Evolutionary conservation across 2,797 vertebrate species (phyloP), one percentile per base, ranked within the genome.

Genomic region (Hoplostethus atlanticus): DNA sequence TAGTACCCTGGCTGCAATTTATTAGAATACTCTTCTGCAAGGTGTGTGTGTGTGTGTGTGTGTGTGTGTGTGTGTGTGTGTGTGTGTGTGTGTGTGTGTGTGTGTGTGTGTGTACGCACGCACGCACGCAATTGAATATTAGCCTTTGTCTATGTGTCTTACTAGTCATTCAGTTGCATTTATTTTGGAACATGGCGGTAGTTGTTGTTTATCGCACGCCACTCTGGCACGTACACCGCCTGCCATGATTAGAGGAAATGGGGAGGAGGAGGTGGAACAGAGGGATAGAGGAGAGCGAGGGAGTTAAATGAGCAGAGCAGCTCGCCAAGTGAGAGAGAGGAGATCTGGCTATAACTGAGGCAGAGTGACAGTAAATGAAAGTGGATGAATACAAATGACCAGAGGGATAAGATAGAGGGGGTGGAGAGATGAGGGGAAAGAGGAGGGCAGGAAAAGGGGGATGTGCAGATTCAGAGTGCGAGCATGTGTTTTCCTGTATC

Each of bases 311-410:
- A 82, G 76, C 13, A 4, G 67, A 77, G 76, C 71, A 71, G 77
- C 72, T 76, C 77, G 84, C 84, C 79, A 90, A 86, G 79, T 7
- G 10, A 74, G 76, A 83, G 73, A 76, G 77, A 21, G 21, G 21
- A 21, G 73, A 86, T 84, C 78, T 77, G 80, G 67, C 68, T 87
- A 79, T 73, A 84, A 83, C 80, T 63, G 81, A 87, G 67, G 64
- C 72, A 31, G 71, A 73, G 75, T 88, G 86, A 91, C 85, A 86
- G 81, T 85, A 91, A 91, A 93, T 85, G 84, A 84, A 87, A 86
- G 87, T 81, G 71, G 75, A 89, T 89, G 89, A 91, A 91, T 92
- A 92, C 79, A 90, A 91, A 92, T 88, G 86, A 87, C 88, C 83
- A 77, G 8, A 15, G 84, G 87, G 84, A 88, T 74, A 54, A 73